Base-by-base conservation (phyloP, 2,113 vertebrate species). In the Thunnus thynnus region DNA sequence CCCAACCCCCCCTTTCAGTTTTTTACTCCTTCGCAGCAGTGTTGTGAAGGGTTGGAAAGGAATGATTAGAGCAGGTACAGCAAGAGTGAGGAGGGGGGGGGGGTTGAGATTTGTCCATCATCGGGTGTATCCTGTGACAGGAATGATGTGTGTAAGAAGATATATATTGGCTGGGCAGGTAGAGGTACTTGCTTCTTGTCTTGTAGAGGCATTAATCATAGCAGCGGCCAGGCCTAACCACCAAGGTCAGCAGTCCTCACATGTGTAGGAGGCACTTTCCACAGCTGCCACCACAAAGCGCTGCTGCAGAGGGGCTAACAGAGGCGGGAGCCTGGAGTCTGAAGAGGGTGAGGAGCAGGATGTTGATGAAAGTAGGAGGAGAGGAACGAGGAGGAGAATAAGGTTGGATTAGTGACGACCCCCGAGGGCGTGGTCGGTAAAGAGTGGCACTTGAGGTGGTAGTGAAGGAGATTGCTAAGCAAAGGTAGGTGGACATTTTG, bases 151-250 rank as follows among this genome's bases (percentile, higher is more conserved):
- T 85, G 88, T 84, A 60, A 85, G 83, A 75, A 91, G 90, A 94
- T 89, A 91, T 91, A 86, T 89, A 86, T 89, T 88, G 88, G 86
- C 78, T 82, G 41, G 68, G 86, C 83, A 87, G 89, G 85, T 86
- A 83, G 81, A 90, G 88, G 84, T 82, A 92, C 85, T 86, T 71
- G 92, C 90, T 91, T 89, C 89, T 93, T 82, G 86, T 93, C 93
- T 93, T 94, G 93, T 95, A 84, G 76, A 86, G 88, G 85, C 93
- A 95, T 95, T 94, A 95, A 95, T 95, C 92, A 93, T 89, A 78
- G 89, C 90, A 73, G 84, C 32, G 75, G 88, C 86, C 88, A 67
- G 76, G 82, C 47, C 64, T 85, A 90, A 88, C 78, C 83, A 56
- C 88, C 92, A 93, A 95, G 94, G 94, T 94, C 92, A 89, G 91